phyloP scores from a whole-genome alignment of 2,888 invertebrate species.

The Synanthedon formicaeformis region DNA sequence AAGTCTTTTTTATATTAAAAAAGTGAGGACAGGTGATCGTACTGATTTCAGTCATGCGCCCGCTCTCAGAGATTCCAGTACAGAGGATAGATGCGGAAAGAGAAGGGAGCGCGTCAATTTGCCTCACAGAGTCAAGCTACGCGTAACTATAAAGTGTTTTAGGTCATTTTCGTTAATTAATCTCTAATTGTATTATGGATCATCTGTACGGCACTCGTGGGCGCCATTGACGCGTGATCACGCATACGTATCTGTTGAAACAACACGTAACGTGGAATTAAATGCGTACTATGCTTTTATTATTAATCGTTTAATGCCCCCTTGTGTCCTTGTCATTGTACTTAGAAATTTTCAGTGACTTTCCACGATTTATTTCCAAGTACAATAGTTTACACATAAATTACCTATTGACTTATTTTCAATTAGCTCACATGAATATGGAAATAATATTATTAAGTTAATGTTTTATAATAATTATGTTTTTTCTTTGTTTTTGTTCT shows the following conservation, averaged over 20 bases:
- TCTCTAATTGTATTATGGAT: slow-evolving; percentile 66
- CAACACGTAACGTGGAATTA: slow-evolving; percentile 52
- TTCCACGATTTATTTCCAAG: too few species aligned
- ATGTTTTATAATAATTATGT: too few species aligned
- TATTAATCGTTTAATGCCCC: background rate
- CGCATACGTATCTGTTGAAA: slow-evolving; percentile 58
- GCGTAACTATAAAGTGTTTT: background rate
- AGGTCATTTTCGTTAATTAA: slow-evolving; percentile 13
- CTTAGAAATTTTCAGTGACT: background rate
- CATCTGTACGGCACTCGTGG: slow-evolving; percentile 58
- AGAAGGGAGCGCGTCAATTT: background rate
- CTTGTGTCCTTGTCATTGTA: background rate
- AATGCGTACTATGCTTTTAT: slow-evolving; percentile 6
- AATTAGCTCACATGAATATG: too few species aligned
- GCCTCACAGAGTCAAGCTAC: slow-evolving; percentile 15
- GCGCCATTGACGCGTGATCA: slow-evolving; percentile 60
- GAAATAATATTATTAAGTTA: too few species aligned
- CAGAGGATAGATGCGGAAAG: too few species aligned
- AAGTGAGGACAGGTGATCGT: too few species aligned
- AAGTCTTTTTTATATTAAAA: too few species aligned
- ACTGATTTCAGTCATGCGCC: too few species aligned
- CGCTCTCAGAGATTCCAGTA: too few species aligned
- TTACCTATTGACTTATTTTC: too few species aligned
- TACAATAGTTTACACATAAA: too few species aligned
- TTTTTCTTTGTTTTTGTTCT: too few species aligned